A percentile compares a stretch with the other conserved stretches of the same genome.
These are phyloP conservation scores for Dendrophyllia cribrosa DNA, from an alignment of 64 coral and sea anemone genomes.

Conservation along the genomic window DNA sequence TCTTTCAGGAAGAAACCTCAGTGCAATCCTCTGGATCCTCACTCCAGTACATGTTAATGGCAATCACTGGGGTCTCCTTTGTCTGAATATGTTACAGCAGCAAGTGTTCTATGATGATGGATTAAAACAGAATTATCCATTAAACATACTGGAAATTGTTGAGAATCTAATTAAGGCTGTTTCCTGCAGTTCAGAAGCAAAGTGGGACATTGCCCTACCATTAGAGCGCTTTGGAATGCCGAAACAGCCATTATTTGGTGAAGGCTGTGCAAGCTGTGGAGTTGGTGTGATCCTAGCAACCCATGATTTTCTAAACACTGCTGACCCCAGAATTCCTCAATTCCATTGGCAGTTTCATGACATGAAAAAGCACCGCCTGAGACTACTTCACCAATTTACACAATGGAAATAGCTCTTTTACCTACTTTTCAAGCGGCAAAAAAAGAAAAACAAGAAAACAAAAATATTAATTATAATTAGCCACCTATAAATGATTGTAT, in stretches of 20 bases:
- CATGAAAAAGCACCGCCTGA: neutral
- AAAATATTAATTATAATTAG: too few species aligned
- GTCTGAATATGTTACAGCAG: neutral
- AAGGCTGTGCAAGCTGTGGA: conserved; percentile 26
- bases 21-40: neutral
- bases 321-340: neutral
- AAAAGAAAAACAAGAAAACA: too few species aligned
- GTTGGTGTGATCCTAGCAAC: conserved; percentile 17
- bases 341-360: conserved; percentile 1
- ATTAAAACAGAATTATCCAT: neutral
- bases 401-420: neutral
- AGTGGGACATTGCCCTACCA: neutral
- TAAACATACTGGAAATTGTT: neutral
- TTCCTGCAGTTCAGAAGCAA: neutral
- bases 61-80: conserved; percentile 48
- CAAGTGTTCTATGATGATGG: conserved; percentile 23
- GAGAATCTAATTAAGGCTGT: neutral
- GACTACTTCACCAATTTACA: neutral
- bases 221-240: conserved; percentile 7
- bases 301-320: neutral
- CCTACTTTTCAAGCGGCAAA: too few species aligned
- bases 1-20: neutral
- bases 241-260: neutral
- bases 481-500: too few species aligned
- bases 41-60: conserved; percentile 34